Evolutionary conservation across 2,888 invertebrate species (phyloP).

Genomic region (Ectemnius cavifrons): DNA sequence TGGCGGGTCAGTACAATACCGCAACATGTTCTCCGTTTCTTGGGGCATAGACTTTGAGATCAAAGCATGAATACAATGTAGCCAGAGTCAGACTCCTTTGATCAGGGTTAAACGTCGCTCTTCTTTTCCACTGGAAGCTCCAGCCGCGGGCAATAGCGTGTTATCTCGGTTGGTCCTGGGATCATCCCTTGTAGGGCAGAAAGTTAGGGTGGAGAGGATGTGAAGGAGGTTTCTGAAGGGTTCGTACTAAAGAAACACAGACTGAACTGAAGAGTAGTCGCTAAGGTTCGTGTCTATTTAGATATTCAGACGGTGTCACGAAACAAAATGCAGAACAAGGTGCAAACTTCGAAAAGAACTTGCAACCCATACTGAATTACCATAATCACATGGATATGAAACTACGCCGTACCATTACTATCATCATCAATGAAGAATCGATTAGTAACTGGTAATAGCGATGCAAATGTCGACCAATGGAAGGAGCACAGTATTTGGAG

Average conservation of each 20-base stretch:
- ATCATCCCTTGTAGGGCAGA: slow-evolving; percentile 22
- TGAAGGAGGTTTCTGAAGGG: background rate
- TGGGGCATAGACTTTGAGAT: no score
- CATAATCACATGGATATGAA: slow-evolving; percentile 9
- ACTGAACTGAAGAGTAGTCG: no score
- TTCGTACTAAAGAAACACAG: no score
- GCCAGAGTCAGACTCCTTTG: slow-evolving; percentile 3
- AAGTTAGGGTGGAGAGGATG: background rate
- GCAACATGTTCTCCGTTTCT: no score
- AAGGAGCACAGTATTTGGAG: slow-evolving; percentile 33
- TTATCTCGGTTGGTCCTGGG: slow-evolving; percentile 7
- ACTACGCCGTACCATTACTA: slow-evolving; percentile 49
- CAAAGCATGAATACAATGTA: no score
- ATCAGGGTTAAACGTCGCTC: slow-evolving; percentile 33
- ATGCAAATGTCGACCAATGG: no score
- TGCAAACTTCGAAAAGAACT: no score
- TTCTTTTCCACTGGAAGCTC: slow-evolving; percentile 17
- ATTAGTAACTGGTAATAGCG: slow-evolving; percentile 25
- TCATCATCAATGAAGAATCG: slow-evolving; percentile 50
- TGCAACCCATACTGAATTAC: no score
- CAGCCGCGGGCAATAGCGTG: background rate
- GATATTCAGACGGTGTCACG: no score
- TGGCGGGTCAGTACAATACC: no score
- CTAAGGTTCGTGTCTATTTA: no score
- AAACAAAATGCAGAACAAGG: no score